These are phyloP conservation scores for Cromileptes altivelis DNA, from an alignment of 2,113 vertebrate genomes.

Conservation along the genomic window DNA sequence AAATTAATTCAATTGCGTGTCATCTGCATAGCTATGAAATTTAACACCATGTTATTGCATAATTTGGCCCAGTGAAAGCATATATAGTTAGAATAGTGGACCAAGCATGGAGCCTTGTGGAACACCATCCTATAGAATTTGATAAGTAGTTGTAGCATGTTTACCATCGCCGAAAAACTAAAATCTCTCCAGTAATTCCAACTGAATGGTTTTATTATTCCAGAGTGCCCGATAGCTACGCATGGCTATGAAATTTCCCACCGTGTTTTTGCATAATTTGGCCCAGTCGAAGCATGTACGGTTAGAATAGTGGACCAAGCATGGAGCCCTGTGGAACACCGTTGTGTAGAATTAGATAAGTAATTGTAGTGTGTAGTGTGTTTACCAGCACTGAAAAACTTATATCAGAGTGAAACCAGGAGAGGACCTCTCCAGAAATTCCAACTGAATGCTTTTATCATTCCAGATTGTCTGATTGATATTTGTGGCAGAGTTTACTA, in stretches of 20 bases:
- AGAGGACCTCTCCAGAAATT: not conserved
- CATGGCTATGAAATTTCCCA: not conserved
- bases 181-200: not conserved
- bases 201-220: too few species aligned
- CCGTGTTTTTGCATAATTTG: not conserved
- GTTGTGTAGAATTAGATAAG: not conserved
- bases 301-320: not conserved
- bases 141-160: not conserved
- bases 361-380: constrained; percentile 5
- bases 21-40: not conserved
- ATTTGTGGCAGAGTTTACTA: not conserved
- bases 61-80: not conserved
- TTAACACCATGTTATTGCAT: not conserved
- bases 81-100: not conserved
- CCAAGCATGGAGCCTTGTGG: not conserved
- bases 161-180: not conserved
- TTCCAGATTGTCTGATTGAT: not conserved
- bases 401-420: not conserved
- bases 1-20: not conserved
- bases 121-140: not conserved
- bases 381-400: not conserved
- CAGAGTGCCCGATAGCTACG: too few species aligned
- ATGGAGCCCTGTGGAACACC: constrained; percentile 9
- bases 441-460: not conserved
- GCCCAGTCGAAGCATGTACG: not conserved